Evolutionary conservation across 1,140 invertebrate species (phyloP).

Genomic region (Platyscapa corneri): DNA sequence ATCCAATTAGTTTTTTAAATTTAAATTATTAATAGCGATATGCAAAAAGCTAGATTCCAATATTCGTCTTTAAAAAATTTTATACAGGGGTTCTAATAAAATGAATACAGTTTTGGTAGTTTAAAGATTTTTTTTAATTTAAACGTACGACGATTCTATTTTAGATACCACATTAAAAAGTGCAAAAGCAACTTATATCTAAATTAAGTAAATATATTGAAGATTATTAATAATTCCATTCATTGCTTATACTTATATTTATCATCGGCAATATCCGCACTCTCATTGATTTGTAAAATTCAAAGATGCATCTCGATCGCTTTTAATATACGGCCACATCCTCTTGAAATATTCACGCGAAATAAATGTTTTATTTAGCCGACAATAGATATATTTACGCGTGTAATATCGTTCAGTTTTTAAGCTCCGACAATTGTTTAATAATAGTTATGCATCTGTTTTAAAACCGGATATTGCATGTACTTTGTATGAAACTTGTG

Average conservation of each 20-base stretch:
- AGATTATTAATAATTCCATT: too few species aligned
- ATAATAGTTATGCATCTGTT: background rate
- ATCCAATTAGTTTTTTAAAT: background rate
- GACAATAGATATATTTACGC: background rate
- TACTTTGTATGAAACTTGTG: slow-evolving; percentile 4
- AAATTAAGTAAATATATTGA: background rate
- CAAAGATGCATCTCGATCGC: background rate
- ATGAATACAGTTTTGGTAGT: too few species aligned
- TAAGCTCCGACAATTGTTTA: background rate
- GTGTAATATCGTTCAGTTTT: background rate
- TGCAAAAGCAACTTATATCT: too few species aligned
- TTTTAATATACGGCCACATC: background rate
- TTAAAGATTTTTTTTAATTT: too few species aligned
- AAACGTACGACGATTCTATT: too few species aligned
- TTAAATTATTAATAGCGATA: background rate
- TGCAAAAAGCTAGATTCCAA: too few species aligned
- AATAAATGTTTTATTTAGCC: background rate
- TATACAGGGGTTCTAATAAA: too few species aligned
- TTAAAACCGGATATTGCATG: background rate
- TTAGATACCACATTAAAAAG: too few species aligned
- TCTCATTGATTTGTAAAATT: slow-evolving; percentile 14
- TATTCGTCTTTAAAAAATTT: too few species aligned
- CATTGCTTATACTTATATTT: too few species aligned
- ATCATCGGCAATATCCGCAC: background rate
- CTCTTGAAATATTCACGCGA: background rate